These are phyloP conservation scores for Epirrita christyi DNA, from an alignment of 2,888 invertebrate species.

Conservation along the genomic window DNA sequence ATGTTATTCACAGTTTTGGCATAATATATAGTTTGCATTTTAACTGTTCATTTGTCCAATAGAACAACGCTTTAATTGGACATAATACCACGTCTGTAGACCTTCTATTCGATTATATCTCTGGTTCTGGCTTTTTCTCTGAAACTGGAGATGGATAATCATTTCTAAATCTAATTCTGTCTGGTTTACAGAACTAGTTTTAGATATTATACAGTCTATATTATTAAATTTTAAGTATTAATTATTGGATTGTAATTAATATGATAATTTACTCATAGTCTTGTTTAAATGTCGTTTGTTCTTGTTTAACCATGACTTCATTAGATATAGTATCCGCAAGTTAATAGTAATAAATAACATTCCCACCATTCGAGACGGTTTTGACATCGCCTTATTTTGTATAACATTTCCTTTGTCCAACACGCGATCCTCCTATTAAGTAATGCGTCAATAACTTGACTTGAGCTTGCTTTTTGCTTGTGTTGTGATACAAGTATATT, in stretches of 20 bases:
- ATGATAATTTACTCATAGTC: neutral
- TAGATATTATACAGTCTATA: no score
- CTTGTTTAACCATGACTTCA: slow-evolving; percentile 8
- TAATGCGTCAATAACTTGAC: slow-evolving; percentile 64
- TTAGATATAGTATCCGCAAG: slow-evolving; percentile 19
- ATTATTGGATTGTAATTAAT: neutral
- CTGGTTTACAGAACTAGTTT: no score
- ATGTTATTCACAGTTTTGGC: no score
- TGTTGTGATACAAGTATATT: slow-evolving; percentile 26
- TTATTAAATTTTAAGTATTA: no score
- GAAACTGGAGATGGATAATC: no score
- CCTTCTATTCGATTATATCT: no score
- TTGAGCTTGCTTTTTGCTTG: slow-evolving; percentile 33
- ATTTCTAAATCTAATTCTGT: no score
- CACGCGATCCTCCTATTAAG: slow-evolving; percentile 71
- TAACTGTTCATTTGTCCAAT: no score
- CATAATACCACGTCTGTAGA: no score
- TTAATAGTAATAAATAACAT: slow-evolving; percentile 34
- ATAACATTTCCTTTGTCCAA: slow-evolving; percentile 58
- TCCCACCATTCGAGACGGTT: slow-evolving; percentile 41
- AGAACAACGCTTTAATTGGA: no score
- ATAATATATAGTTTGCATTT: no score
- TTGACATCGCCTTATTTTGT: slow-evolving; percentile 53
- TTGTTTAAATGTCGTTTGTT: neutral
- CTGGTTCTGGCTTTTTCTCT: no score